Evolutionary conservation across 2,888 invertebrate genomes (phyloP).

Genomic region (Sturmia bella): DNA sequence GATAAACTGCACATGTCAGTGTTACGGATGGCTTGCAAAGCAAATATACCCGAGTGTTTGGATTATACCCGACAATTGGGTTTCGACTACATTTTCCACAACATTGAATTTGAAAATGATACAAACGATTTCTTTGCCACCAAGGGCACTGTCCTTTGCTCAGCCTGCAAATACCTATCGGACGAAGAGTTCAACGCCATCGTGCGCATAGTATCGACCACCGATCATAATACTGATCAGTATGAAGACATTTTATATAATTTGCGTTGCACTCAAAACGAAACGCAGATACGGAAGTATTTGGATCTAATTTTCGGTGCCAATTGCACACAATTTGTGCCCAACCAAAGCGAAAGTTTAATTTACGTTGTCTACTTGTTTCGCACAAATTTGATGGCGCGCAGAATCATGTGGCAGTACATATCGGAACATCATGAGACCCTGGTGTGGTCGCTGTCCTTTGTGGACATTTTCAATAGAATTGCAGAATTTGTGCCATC

Average conservation of each 20-base stretch:
- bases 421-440: conserved; percentile 75
- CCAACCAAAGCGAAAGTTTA: conserved; percentile 75
- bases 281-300: conserved; percentile 74
- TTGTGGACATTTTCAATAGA: conserved; percentile 75
- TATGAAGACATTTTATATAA: conserved; percentile 78
- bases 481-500: conserved; percentile 75
- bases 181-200: conserved; percentile 75
- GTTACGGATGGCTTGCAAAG: conserved; percentile 75
- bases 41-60: conserved; percentile 76
- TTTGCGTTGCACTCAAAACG: conserved; percentile 76
- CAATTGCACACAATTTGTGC: conserved; percentile 74
- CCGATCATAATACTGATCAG: conserved; percentile 69
- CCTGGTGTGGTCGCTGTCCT: conserved; percentile 72
- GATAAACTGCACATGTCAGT: conserved; percentile 71
- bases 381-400: conserved; percentile 74
- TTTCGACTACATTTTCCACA: conserved; percentile 74
- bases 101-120: conserved; percentile 64
- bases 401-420: conserved; percentile 76
- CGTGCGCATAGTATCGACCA: conserved; percentile 70
- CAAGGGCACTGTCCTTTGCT: conserved; percentile 75
- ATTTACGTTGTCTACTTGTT: conserved; percentile 76
- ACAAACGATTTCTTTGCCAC: conserved; percentile 72
- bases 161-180: conserved; percentile 75
- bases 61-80: conserved; percentile 74
- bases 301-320: conserved; percentile 75